Conservation (phyloP, 2,888 invertebrate genomes). For the Incurvaria masculella region DNA sequence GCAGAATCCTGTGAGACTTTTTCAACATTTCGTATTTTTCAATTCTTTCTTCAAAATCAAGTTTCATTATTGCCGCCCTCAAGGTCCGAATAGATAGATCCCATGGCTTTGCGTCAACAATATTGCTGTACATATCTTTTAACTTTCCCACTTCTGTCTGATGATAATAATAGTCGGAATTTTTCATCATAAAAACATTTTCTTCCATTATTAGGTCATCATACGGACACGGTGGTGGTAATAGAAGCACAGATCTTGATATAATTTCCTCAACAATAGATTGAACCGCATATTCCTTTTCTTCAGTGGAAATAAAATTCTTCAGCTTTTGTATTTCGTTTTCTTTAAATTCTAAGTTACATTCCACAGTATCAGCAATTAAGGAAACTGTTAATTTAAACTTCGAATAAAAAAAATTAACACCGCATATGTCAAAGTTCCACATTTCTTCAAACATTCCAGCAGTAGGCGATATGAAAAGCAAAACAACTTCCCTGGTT, state of each 20-base stretch:
- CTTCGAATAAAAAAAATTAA: conserved; percentile 31
- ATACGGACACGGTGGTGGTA: conserved; percentile 36
- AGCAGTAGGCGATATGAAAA: conserved; percentile 38
- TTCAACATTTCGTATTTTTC: conserved; percentile 30
- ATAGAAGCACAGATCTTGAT: conserved; percentile 22
- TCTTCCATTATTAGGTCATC: conserved; percentile 35
- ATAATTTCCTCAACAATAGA: conserved; percentile 25
- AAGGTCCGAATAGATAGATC: conserved; percentile 36
- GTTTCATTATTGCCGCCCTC: conserved; percentile 35
- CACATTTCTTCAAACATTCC: conserved; percentile 44
- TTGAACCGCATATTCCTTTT: conserved; percentile 23
- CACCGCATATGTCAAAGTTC: conserved; percentile 45
- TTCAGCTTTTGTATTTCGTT: conserved; percentile 26
- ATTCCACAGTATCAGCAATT: conserved; percentile 32
- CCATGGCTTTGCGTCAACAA: conserved; percentile 27
- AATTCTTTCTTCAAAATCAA: conserved; percentile 38
- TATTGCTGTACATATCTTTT: conserved; percentile 29
- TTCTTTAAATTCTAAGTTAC: conserved; percentile 21
- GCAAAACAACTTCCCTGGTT: conserved; percentile 36
- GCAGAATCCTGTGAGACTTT: conserved; percentile 26
- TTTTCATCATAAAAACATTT: conserved; percentile 41
- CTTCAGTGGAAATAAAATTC: conserved; percentile 25
- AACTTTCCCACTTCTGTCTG: conserved; percentile 39
- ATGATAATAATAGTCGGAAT: conserved; percentile 43
- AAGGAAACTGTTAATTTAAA: conserved; percentile 32